Percentiles rank a stretch among this genome's conserved stretches.
Evolutionary conservation across 1,140 invertebrate species (phyloP).

Genomic region (Dolichoris vasculosae): DNA sequence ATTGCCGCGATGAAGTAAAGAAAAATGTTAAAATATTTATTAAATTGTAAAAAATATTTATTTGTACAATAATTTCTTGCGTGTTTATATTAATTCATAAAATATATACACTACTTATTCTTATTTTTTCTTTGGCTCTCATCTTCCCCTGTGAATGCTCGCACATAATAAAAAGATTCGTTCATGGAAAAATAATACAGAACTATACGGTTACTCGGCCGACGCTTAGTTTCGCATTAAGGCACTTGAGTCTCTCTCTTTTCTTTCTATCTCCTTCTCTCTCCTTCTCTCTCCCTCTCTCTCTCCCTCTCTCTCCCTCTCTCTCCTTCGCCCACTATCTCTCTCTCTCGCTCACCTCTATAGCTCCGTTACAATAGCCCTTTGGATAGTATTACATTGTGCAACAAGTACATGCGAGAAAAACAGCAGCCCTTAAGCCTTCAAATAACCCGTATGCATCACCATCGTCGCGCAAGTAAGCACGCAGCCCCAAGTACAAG

Average conservation of each 20-base stretch:
- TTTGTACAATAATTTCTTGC: background rate
- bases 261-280: conserved; percentile 55
- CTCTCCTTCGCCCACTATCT: background rate
- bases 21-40: no score
- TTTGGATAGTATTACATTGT: conserved; percentile 74
- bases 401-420: conserved; percentile 71
- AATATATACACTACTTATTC: conserved; percentile 36
- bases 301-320: conserved; percentile 51
- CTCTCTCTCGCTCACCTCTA: conserved; percentile 40
- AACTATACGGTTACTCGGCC: conserved; percentile 62
- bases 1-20: no score
- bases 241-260: conserved; percentile 60
- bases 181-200: conserved; percentile 66
- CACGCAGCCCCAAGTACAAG: conserved; percentile 26
- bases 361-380: conserved; percentile 57
- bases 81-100: background rate
- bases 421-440: conserved; percentile 62
- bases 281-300: background rate
- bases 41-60: background rate
- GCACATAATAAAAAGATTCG: conserved; percentile 60
- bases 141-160: conserved; percentile 20
- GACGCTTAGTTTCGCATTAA: conserved; percentile 67
- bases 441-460: conserved; percentile 74
- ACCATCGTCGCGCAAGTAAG: conserved; percentile 43
- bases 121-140: conserved; percentile 6